phyloP scores from a whole-genome alignment of 64 coral and sea anemone species.

The Dendrophyllia cribrosa region DNA sequence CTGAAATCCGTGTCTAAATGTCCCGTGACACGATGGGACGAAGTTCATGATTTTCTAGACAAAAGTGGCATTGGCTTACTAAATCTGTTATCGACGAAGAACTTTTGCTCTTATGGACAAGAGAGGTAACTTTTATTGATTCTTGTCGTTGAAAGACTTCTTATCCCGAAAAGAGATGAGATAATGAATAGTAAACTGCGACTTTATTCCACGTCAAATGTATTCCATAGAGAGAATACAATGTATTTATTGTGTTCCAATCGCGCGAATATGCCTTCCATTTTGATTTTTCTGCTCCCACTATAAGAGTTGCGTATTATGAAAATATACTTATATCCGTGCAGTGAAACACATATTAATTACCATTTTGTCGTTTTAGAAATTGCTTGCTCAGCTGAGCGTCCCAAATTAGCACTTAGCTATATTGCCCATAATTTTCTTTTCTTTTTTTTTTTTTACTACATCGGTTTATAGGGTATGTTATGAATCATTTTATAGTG shows the following conservation, averaged over 20 bases:
- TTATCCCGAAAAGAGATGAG: background rate
- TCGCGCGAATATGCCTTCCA: background rate
- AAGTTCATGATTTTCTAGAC: background rate
- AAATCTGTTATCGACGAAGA: slow-evolving; percentile 22
- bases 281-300: background rate
- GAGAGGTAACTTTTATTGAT: slow-evolving; percentile 13
- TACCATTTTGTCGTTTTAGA: background rate
- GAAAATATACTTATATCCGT: background rate
- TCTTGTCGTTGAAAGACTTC: background rate
- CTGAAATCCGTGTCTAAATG: background rate
- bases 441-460: background rate
- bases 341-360: background rate
- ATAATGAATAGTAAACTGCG: background rate
- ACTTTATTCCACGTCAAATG: background rate
- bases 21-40: background rate
- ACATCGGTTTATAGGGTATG: background rate
- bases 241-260: background rate
- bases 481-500: background rate
- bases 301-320: background rate
- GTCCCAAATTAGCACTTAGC: background rate
- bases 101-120: slow-evolving; percentile 35
- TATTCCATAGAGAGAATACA: background rate
- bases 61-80: background rate
- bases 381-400: slow-evolving; percentile 24
- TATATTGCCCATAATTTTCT: background rate